Evolutionary conservation across 2,113 vertebrate species (phyloP), one percentile per base, ranked within the genome.

Genomic region (Rhadina sibilatrix): DNA sequence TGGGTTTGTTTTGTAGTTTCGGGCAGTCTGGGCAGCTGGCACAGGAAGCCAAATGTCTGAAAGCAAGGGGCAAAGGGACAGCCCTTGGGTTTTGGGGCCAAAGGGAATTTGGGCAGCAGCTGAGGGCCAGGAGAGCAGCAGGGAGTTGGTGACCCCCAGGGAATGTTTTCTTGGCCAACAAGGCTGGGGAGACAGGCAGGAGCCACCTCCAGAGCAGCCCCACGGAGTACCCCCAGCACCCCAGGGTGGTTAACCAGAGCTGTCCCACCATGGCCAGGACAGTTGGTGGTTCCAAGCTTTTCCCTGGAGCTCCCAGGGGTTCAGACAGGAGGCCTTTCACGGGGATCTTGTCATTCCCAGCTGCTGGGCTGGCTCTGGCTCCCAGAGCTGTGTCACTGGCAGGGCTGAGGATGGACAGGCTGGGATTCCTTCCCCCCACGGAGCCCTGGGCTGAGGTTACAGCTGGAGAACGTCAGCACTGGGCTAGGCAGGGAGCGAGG

Each of bases 141-240:
- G 54, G 33, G 79, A 40, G 31, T 2, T 44, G 56, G 53, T 37
- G 61, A 68, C 35, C 22, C 16, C 0, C 59, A 52, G 54, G 37
- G 47, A 33, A 28, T 0, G 30, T 0, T 27, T 40, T 81, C 59
- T 56, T 22, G 37, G 59, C 49, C 68, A 80, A 1, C 2, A 1
- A 5, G 40, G 35, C 4, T 47, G 44, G 42, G 1, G 11, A 74
- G 31, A 35, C 12, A 14, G 25, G 60, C 50, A 84, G 87, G 77
- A 49, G 5, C 24, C 30, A 6, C 2, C 0, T 21, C 19, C 31
- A 11, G 24, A 30, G 22, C 2, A 12, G 57, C 64, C 18, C 52
- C 77, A 23, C 21, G 24, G 38, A 57, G 28, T 11, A 5, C 17
- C 28, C 52, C 47, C 69, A 52, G 46, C 4, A 0, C 22, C 17